Evolutionary conservation across 1,140 invertebrate genomes (phyloP).

Genomic region (Drosophila pandora): DNA sequence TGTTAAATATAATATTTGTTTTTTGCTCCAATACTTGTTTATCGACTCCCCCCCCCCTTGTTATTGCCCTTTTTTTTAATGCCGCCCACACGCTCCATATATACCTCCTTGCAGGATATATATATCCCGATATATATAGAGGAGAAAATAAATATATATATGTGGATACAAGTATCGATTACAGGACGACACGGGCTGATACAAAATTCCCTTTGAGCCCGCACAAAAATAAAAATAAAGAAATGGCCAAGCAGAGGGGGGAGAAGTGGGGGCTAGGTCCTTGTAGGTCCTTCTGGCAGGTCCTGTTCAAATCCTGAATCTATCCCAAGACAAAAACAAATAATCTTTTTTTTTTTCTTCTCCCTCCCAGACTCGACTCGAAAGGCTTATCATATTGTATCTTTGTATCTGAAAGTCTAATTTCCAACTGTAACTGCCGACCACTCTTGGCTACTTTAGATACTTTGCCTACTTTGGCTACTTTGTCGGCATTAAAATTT

Average conservation of each 20-base stretch:
- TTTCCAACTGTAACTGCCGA: slow-evolving; percentile 29
- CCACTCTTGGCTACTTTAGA: slow-evolving; percentile 43
- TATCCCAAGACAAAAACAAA: slow-evolving; percentile 42
- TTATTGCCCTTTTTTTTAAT: slow-evolving; percentile 44
- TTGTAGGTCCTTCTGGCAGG: slow-evolving; percentile 5
- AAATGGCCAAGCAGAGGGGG: neutral
- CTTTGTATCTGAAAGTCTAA: slow-evolving; percentile 60
- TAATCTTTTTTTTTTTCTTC: slow-evolving; percentile 24
- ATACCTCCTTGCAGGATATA: neutral
- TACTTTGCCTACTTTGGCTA: slow-evolving; percentile 57
- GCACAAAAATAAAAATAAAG: slow-evolving; percentile 16
- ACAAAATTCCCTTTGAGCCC: slow-evolving; percentile 45
- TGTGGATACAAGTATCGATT: slow-evolving; percentile 24
- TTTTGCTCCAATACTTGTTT: slow-evolving; percentile 16
- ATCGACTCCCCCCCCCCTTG: slow-evolving; percentile 20
- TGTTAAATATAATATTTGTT: slow-evolving; percentile 9
- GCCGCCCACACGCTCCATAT: slow-evolving; percentile 15
- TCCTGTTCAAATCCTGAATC: slow-evolving; percentile 15
- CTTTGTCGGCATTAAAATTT: slow-evolving; percentile 58
- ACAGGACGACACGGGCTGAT: slow-evolving; percentile 26
- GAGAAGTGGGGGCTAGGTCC: too few relatives aligned
- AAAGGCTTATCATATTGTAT: slow-evolving; percentile 58
- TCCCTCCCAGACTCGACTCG: neutral
- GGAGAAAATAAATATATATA: neutral
- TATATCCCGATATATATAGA: neutral